phyloP scores from a whole-genome alignment of 1,140 invertebrate species.

The Drosophila pruinosa region DNA sequence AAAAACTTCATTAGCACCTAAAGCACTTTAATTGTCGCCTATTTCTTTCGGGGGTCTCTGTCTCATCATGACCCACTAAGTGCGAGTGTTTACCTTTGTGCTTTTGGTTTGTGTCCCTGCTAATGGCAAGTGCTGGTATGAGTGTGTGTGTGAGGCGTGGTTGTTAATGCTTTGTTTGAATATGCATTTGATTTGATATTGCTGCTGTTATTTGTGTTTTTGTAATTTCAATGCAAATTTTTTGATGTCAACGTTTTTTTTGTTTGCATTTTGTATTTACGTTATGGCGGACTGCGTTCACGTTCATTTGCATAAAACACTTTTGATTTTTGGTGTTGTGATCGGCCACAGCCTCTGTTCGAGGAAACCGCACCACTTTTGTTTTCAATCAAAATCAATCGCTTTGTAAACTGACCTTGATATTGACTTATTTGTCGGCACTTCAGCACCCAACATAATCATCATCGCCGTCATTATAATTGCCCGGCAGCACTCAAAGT shows the following conservation, averaged over 20 bases:
- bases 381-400: slow-evolving; percentile 35
- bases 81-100: slow-evolving; percentile 28
- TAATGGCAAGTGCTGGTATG: slow-evolving; percentile 33
- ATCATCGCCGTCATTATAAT: slow-evolving; percentile 40
- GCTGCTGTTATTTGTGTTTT: slow-evolving; percentile 32
- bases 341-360: neutral
- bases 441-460: slow-evolving; percentile 8
- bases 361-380: slow-evolving; percentile 37
- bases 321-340: slow-evolving; percentile 50
- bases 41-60: neutral
- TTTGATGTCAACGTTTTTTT: slow-evolving; percentile 48
- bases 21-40: slow-evolving; percentile 33
- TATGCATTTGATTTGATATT: slow-evolving; percentile 5
- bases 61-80: slow-evolving; percentile 72
- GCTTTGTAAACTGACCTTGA: slow-evolving; percentile 77
- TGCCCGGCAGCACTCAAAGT: slow-evolving; percentile 32
- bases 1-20: slow-evolving; percentile 64
- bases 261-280: slow-evolving; percentile 24
- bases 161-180: slow-evolving; percentile 14
- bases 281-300: slow-evolving; percentile 44
- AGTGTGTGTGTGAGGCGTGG: slow-evolving; percentile 3
- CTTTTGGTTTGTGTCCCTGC: slow-evolving; percentile 63
- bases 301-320: slow-evolving; percentile 72
- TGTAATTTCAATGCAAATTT: slow-evolving; percentile 66
- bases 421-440: slow-evolving; percentile 61